phyloP scores from a whole-genome alignment of 2,888 invertebrate genomes.

The Metopia argyrocephala region DNA sequence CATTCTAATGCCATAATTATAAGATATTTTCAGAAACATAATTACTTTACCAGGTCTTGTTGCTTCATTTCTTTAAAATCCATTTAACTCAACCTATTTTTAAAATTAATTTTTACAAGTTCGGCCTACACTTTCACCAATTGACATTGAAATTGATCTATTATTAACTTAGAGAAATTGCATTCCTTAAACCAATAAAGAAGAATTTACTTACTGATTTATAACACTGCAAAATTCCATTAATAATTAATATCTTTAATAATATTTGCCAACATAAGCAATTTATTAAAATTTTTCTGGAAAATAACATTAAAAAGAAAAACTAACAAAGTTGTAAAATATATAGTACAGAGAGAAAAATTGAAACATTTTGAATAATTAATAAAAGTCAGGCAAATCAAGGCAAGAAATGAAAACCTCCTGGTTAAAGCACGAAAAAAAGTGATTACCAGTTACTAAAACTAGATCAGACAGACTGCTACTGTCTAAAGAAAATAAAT shows the following conservation, averaged over 20 bases:
- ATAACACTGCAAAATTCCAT: background rate
- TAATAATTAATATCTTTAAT: background rate
- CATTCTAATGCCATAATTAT: no score
- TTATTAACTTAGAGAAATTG: background rate
- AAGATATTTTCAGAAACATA: no score
- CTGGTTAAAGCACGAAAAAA: conserved; percentile 4
- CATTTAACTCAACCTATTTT: background rate
- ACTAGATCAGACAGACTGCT: conserved; percentile 33
- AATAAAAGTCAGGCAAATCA: conserved; percentile 39
- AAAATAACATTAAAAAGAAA: background rate
- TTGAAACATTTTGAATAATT: conserved; percentile 27
- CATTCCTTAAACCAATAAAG: background rate
- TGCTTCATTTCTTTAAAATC: no score
- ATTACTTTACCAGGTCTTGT: no score
- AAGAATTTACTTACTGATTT: no score
- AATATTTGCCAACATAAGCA: background rate
- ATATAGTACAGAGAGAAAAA: no score
- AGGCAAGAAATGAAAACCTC: background rate
- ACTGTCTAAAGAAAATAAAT: conserved; percentile 19
- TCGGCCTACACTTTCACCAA: background rate
- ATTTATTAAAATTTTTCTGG: background rate
- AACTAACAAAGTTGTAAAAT: no score
- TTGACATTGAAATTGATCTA: background rate
- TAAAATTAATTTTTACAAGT: background rate
- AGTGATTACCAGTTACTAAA: conserved; percentile 61